Evolutionary conservation across 2,888 invertebrate species (phyloP).

Genomic region (Cordilura impudica): DNA sequence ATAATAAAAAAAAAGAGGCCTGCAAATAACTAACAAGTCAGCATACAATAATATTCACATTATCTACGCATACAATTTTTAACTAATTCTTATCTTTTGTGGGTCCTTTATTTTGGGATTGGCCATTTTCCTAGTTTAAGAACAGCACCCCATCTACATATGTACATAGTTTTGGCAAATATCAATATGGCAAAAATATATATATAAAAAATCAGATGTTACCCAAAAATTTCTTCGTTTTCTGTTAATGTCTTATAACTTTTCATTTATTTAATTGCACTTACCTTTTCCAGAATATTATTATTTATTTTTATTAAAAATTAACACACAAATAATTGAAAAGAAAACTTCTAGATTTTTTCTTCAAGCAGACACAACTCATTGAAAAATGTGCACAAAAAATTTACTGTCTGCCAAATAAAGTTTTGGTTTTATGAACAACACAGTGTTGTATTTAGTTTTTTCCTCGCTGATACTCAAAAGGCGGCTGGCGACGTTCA

Average conservation of each 20-base stretch:
- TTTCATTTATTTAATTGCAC: neutral
- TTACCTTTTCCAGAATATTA: conserved; percentile 42
- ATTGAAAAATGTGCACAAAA: no score
- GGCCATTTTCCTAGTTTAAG: neutral
- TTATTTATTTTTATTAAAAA: neutral
- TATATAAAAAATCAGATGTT: neutral
- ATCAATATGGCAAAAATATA: neutral
- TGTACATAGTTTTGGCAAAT: no score
- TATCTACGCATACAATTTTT: neutral
- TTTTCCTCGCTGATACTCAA: no score
- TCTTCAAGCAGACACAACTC: conserved; percentile 14
- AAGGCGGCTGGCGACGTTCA: no score
- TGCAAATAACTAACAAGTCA: neutral
- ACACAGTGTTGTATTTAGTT: conserved; percentile 30
- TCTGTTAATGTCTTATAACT: neutral
- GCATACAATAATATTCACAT: no score
- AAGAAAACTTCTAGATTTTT: conserved; percentile 14
- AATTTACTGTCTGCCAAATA: no score
- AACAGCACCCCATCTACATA: neutral
- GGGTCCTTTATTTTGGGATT: neutral
- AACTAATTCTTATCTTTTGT: neutral
- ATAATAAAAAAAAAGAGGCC: neutral
- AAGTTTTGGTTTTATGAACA: no score
- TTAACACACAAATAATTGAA: conserved; percentile 15
- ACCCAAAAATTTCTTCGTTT: neutral